Evolutionary conservation across 2,888 invertebrate genomes (phyloP).

Genomic region (Tachina lurida): DNA sequence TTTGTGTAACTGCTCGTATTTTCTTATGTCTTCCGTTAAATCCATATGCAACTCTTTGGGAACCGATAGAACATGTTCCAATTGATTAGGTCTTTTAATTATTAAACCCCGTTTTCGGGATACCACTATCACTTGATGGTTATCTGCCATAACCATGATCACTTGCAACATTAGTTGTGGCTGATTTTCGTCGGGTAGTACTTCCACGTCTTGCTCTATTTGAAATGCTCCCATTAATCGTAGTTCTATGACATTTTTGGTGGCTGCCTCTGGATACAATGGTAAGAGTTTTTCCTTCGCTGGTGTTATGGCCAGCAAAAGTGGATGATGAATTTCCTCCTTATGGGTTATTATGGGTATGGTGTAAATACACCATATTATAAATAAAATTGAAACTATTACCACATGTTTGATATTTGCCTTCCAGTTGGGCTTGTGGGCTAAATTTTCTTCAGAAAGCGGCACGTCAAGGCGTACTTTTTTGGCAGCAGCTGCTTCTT

Average conservation of each 20-base stretch:
- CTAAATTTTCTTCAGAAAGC: constrained; percentile 8
- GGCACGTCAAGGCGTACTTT: constrained; percentile 31
- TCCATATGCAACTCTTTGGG: constrained; percentile 71
- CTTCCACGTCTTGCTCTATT: constrained; percentile 15
- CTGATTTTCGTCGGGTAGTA: not conserved
- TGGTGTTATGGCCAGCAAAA: constrained; percentile 84
- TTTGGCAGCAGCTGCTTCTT: constrained; percentile 24
- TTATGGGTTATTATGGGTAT: constrained; percentile 86
- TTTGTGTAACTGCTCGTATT: constrained; percentile 32
- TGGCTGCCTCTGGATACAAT: not conserved
- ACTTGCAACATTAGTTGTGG: constrained; percentile 53
- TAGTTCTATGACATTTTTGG: constrained; percentile 30
- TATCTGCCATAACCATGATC: not conserved
- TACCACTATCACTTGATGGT: not conserved
- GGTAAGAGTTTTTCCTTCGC: constrained; percentile 16
- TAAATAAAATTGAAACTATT: constrained; percentile 84
- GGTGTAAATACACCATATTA: constrained; percentile 87
- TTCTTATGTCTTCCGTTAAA: constrained; percentile 53
- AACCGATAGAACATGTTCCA: constrained; percentile 82
- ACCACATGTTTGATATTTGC: constrained; percentile 37
- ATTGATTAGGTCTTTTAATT: constrained; percentile 70
- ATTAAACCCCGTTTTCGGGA: constrained; percentile 57
- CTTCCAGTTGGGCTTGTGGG: not conserved
- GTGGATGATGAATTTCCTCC: constrained; percentile 85
- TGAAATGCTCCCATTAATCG: constrained; percentile 61